Base-by-base conservation (phyloP, 2,888 invertebrate species). In the Diarsia rubi region DNA sequence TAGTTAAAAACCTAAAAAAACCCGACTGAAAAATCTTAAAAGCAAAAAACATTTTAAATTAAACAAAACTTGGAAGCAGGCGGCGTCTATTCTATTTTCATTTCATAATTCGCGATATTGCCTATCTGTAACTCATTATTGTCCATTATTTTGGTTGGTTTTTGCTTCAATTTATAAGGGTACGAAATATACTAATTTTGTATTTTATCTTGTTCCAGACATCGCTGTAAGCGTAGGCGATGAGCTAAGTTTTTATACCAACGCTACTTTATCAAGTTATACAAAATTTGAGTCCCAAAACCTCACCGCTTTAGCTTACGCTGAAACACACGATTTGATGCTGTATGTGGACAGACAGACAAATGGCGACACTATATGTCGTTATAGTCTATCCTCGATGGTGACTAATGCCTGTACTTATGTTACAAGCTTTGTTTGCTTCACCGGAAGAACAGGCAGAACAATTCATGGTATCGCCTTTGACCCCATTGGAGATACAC, bases 211-310 rank as follows among this genome's bases (percentile, higher is more conserved):
- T 31, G 92, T 97, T 97, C 19, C 97, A 98, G 98, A 98, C 92
- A 94, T 98, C 84, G 98, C 98, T 21, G 97, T 98, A 68, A 97
- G 97, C 24, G 96, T 97, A 21, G 97, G 97, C 83, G 96, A 97
- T 83, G 96, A 98, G 90, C 24, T 54, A 49, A 49, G 3, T 8
- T 49, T 49, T 21, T 21, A 49, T 9, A 49, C 9, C 49, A 21
- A 49, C 49, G 21, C 21, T 21, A 21, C 21, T 3, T 8, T 49
- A 49, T 9, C 8, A 21, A 3, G 8, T 0, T 21, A 21, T 49
- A 8, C 6, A 49, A 21, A 8, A 21, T 8, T 49, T 9, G 49
- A 21, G 49, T 49, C 49, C 8, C 62, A 45, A 3, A 45, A 37
- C 3, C 94, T 98, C n/a, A 97, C 97, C 54, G 98, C 97, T 9